Conservation (phyloP, 2,797 vertebrate genomes). For the Distichodus sexfasciatus region DNA sequence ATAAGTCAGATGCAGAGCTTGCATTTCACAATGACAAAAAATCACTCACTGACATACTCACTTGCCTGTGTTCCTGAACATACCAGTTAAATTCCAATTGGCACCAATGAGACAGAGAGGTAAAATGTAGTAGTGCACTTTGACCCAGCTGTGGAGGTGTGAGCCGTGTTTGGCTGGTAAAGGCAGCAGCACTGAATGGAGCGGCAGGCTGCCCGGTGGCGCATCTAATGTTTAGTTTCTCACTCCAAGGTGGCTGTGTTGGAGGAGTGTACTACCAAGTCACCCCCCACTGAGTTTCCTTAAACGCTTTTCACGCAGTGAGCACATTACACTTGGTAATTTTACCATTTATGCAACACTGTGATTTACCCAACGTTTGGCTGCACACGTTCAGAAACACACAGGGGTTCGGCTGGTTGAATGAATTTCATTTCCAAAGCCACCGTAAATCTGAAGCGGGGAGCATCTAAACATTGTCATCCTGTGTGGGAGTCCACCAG, state of each 20-base stretch:
- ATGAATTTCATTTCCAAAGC: no score
- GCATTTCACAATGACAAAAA: no score
- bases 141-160: not conserved
- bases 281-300: slow-evolving; percentile 25
- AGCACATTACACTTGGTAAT: slow-evolving; percentile 14
- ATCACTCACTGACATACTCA: no score
- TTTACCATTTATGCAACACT: slow-evolving; percentile 1
- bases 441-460: no score
- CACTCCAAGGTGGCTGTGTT: slow-evolving; percentile 23
- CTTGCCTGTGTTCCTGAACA: no score
- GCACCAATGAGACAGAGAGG: no score
- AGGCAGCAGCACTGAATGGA: slow-evolving; percentile 5
- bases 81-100: no score
- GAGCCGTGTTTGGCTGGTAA: not conserved
- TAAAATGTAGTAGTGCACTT: no score
- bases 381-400: not conserved
- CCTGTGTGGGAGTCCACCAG: no score
- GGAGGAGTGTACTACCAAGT: slow-evolving; percentile 18
- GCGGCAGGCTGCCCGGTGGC: slow-evolving; percentile 4
- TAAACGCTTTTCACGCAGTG: slow-evolving; percentile 1
- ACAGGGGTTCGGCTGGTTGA: not conserved
- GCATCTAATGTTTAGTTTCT: slow-evolving; percentile 12
- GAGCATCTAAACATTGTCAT: no score
- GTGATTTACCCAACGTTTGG: not conserved
- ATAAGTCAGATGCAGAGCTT: no score